Conservation (phyloP, 2,797 vertebrate genomes). For the Neopelma chrysocephalum region DNA sequence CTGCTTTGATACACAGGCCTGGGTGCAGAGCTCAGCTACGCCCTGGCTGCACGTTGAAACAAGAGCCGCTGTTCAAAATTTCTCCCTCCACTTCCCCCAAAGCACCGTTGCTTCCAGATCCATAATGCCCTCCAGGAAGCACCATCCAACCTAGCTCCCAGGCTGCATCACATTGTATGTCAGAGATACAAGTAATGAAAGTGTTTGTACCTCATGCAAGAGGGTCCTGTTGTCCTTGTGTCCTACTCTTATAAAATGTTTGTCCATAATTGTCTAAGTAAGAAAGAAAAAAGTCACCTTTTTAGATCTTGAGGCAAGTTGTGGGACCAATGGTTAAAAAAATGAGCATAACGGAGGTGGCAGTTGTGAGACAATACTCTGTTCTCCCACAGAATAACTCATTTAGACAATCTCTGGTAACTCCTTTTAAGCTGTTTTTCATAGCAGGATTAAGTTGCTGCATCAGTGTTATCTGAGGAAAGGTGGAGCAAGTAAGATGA, state of each 20-base stretch:
- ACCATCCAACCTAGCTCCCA: not conserved
- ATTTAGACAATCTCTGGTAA: not conserved
- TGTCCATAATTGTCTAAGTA: not conserved
- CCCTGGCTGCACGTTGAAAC: not conserved
- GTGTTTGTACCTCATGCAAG: not conserved
- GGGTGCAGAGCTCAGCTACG: not conserved
- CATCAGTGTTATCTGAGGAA: not conserved
- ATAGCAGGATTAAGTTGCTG: not conserved
- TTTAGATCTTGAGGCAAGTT: not conserved
- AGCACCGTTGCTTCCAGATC: not conserved
- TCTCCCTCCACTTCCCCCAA: not conserved
- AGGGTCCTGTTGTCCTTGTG: not conserved
- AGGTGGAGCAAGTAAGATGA: constrained; percentile 10
- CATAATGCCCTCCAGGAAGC: not conserved
- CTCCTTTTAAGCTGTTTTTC: not conserved
- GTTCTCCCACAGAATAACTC: not conserved
- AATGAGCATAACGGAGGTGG: not conserved
- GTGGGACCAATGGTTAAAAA: not conserved
- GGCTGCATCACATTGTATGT: fast-evolving
- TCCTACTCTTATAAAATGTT: not conserved
- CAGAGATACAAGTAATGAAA: fast-evolving
- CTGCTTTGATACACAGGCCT: not conserved
- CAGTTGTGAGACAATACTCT: not conserved
- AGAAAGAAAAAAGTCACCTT: not conserved
- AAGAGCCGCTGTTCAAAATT: not conserved